A percentile compares a stretch with the other conserved stretches of the same genome.
These are phyloP conservation scores for Caenorhabditis afra DNA, from an alignment of 2,888 invertebrate genomes.

Conservation along the genomic window DNA sequence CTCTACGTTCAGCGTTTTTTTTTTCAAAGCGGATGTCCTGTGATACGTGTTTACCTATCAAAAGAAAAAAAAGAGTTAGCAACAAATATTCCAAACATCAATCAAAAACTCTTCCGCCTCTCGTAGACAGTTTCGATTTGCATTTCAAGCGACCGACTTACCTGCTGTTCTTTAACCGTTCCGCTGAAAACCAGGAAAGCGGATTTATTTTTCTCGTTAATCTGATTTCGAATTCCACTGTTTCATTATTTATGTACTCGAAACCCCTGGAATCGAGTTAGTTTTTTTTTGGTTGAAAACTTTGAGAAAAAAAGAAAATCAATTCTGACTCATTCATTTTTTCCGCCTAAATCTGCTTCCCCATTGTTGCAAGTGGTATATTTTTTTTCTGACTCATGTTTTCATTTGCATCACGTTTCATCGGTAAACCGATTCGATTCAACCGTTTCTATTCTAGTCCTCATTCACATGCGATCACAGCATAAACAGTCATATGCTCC, in stretches of 20 bases:
- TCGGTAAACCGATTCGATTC: neutral
- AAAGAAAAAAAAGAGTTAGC: too few species aligned
- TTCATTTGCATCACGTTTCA: neutral
- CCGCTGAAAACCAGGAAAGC: neutral
- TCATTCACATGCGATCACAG: constrained; percentile 9
- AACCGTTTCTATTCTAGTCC: constrained; percentile 17
- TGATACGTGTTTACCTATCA: too few species aligned
- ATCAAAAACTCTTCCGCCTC: neutral
- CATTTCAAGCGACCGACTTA: constrained; percentile 5
- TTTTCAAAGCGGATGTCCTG: too few species aligned
- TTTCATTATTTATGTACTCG: neutral
- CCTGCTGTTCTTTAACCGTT: constrained; percentile 15
- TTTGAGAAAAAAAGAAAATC: too few species aligned
- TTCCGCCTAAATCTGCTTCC: too few species aligned
- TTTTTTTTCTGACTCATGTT: constrained; percentile 36
- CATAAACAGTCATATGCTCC: constrained; percentile 28
- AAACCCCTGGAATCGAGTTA: neutral
- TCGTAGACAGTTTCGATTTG: constrained; percentile 2
- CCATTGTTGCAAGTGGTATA: too few species aligned
- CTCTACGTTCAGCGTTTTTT: too few species aligned
- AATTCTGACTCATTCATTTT: too few species aligned
- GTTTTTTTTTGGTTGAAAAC: neutral
- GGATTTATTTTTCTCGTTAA: constrained; percentile 2
- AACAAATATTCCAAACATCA: neutral
- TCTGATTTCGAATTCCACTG: neutral